phyloP scores from a whole-genome alignment of 2,888 invertebrate genomes.

The Lycophotia porphyrea region DNA sequence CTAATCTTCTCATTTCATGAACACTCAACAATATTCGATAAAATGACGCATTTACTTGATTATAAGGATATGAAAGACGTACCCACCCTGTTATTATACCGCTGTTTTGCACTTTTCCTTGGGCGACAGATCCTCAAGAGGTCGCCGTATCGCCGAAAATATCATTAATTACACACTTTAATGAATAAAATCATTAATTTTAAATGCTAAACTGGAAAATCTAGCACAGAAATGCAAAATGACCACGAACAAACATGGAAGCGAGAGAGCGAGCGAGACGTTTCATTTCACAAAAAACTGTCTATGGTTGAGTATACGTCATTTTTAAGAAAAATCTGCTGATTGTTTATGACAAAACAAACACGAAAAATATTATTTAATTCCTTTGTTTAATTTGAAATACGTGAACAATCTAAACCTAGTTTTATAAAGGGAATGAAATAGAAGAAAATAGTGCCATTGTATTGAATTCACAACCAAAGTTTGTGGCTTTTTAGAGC shows the following conservation, averaged over 20 bases:
- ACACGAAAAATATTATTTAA: neutral
- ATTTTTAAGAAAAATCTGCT: constrained; percentile 67
- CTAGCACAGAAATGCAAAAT: constrained; percentile 88
- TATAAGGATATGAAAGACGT: constrained; percentile 89
- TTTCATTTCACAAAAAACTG: constrained; percentile 76
- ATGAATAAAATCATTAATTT: constrained; percentile 85
- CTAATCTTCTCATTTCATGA: constrained; percentile 75
- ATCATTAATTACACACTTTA: constrained; percentile 88
- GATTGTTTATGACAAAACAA: constrained; percentile 63
- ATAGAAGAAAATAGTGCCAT: neutral
- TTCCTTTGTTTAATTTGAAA: neutral
- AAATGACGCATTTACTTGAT: constrained; percentile 90
- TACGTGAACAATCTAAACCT: neutral
- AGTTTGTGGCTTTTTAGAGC: neutral
- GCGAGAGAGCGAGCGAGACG: constrained; percentile 86
- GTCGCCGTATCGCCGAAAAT: constrained; percentile 87
- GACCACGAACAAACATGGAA: constrained; percentile 91
- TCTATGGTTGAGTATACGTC: constrained; percentile 80
- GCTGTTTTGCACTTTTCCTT: constrained; percentile 86
- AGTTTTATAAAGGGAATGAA: neutral
- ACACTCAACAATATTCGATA: constrained; percentile 84
- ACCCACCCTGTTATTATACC: constrained; percentile 89
- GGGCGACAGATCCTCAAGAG: constrained; percentile 88
- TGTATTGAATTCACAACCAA: neutral
- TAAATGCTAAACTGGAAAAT: constrained; percentile 86